Base-by-base conservation (phyloP, 2,113 vertebrate genomes). In the Antechinus stuartii region DNA sequence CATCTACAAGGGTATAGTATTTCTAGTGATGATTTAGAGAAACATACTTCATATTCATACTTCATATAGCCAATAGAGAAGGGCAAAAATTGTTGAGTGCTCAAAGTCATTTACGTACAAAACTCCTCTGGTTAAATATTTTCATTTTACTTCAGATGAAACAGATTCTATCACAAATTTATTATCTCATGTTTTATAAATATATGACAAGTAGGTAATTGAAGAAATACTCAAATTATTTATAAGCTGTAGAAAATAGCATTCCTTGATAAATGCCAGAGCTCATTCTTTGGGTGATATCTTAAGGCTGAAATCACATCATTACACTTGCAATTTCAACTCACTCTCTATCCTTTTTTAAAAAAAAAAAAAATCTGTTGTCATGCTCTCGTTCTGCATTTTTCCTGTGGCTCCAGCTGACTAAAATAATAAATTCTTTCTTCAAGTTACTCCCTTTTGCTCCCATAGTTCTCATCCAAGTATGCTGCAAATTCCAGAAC, bases 381-480 rank as follows among this genome's bases (percentile, higher is more conserved):
- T 1, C 16, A 84, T 42, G 19, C 14, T 42, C 68, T 84, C 23
- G 5, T 84, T 84, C 68, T 84, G n/a, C 35, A 84, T 84, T 84
- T n/a, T 42, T 16, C n/a, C 16, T 23, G 7, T 84, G 35, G n/a
- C 5, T 76, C 61, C 68, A 84, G n/a, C 6, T 42, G 19, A 84
- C 35, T 84, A 84, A 84, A 84, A 84, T 42, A 89, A 61, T 22
- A 5, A 46, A 27, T 93, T 90, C 2, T 55, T 89, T 89, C 76
- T 76, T 30, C 57, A 93, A 53, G 11, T 68, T 27, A 76, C 84
- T 56, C 93, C 54, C 53, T 50, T 0, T 55, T 61, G 23, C 50
- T 96, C 96, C 47, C 1, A 91, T 50, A 94, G 89, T 92, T 94
- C 84, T 84, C 16, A 22, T 84, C 68, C 89, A 91, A 96, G 54